A percentile compares a stretch with the other conserved stretches of the same genome.
phyloP scores from a whole-genome alignment of 1,140 invertebrate genomes.

The Papilio xuthus region DNA sequence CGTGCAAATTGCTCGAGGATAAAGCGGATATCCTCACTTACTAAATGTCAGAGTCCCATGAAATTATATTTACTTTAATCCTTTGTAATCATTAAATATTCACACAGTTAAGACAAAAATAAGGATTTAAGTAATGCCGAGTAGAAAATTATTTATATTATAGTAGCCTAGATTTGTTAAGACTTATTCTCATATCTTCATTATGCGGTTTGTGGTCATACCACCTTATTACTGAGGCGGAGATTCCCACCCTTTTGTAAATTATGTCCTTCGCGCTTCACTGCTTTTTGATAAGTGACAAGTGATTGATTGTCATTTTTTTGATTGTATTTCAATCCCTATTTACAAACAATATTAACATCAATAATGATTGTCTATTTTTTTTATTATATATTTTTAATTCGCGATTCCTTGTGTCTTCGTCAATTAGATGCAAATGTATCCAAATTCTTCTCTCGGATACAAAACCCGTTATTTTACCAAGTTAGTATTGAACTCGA shows the following conservation, averaged over 20 bases:
- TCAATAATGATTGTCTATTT: too few relatives aligned
- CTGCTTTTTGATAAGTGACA: neutral
- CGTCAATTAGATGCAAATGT: neutral
- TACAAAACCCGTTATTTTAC: neutral
- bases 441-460: neutral
- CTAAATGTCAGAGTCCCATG: neutral
- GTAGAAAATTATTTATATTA: neutral
- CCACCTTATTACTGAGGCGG: conserved; percentile 3
- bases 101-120: neutral
- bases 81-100: too few relatives aligned
- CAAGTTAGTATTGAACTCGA: conserved; percentile 48
- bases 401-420: neutral
- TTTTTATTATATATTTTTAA: neutral
- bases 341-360: too few relatives aligned
- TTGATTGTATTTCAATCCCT: neutral
- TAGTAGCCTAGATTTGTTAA: neutral
- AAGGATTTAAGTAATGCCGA: neutral
- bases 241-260: conserved; percentile 27
- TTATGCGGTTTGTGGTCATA: conserved; percentile 18
- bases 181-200: conserved; percentile 5
- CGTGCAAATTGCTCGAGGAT: conserved; percentile 26
- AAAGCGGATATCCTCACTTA: conserved; percentile 9
- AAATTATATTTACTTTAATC: too few relatives aligned
- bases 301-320: neutral
- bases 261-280: conserved; percentile 5